Evolutionary conservation across 37 sponge, comb jelly and placozoan species (phyloP).

Genomic region (Cliona cf. orientalis): DNA sequence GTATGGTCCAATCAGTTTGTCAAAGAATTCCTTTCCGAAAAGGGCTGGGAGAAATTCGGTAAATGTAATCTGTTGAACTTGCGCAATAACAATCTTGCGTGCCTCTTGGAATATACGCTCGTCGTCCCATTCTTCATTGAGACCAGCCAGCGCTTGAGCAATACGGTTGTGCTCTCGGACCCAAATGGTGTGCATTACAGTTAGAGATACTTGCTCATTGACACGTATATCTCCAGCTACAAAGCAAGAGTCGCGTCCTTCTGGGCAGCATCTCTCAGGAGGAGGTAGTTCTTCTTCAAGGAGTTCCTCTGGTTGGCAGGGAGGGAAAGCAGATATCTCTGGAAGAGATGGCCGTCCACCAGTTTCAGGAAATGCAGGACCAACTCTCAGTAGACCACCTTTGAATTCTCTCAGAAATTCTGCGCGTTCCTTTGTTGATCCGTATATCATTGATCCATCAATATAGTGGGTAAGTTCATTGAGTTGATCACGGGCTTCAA

Average conservation of each 20-base stretch:
- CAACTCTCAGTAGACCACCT: conserved; percentile 1
- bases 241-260: conserved; percentile 11
- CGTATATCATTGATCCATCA: conserved; percentile 88
- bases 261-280: background rate
- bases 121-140: conserved; percentile 74
- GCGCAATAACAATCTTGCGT: conserved; percentile 76
- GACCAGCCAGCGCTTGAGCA: conserved; percentile 31
- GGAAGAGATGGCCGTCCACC: background rate
- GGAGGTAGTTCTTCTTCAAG: background rate
- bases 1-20: conserved; percentile 21
- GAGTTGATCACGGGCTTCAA: conserved; percentile 52
- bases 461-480: conserved; percentile 71
- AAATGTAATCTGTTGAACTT: conserved; percentile 81
- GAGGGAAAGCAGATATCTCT: background rate
- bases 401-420: background rate
- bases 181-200: conserved; percentile 92
- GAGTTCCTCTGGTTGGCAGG: background rate
- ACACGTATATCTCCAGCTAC: conserved; percentile 85
- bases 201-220: conserved; percentile 83
- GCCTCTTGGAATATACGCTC: conserved; percentile 78
- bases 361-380: background rate
- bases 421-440: conserved; percentile 5
- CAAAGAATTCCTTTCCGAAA: conserved; percentile 25
- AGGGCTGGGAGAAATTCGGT: conserved; percentile 78
- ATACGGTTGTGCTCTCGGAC: conserved; percentile 95